Evolutionary conservation across 2,113 vertebrate genomes (phyloP).

Genomic region (Camelus dromedarius): DNA sequence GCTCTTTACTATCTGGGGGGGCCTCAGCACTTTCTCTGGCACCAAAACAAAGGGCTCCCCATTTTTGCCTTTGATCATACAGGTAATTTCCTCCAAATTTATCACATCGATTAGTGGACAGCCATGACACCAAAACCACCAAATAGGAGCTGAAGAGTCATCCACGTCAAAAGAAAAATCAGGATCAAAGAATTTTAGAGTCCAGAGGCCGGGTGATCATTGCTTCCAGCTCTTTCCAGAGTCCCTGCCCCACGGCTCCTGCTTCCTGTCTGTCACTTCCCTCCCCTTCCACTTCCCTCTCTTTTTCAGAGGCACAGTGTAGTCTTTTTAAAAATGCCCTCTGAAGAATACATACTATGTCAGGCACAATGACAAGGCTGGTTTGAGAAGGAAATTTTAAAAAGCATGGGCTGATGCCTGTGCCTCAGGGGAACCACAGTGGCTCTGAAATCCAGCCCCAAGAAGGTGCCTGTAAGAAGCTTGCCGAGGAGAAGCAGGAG

Average conservation of each 20-base stretch:
- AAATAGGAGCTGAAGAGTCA: background rate
- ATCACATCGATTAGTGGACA: background rate
- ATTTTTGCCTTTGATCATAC: background rate
- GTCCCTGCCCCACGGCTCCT: background rate
- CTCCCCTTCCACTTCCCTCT: background rate
- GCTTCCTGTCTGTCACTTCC: no score
- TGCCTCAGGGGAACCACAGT: conserved; percentile 79
- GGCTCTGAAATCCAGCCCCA: conserved; percentile 69
- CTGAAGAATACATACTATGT: conserved; percentile 74
- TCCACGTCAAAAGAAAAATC: background rate
- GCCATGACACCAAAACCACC: background rate
- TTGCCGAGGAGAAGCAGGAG: conserved; percentile 73
- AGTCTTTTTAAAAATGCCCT: conserved; percentile 69
- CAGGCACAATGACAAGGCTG: conserved; percentile 78
- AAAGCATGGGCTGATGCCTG: conserved; percentile 76
- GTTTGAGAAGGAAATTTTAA: conserved; percentile 75
- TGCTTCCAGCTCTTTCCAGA: background rate
- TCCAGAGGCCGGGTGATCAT: background rate
- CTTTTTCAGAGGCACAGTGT: background rate
- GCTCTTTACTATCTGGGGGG: background rate
- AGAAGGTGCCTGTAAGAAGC: conserved; percentile 74
- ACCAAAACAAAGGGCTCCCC: background rate
- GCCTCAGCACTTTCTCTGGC: background rate
- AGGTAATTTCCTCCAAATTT: background rate
- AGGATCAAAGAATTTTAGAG: background rate